Conservation (phyloP, 2,888 invertebrate species). For the Mystacides longicornis region DNA sequence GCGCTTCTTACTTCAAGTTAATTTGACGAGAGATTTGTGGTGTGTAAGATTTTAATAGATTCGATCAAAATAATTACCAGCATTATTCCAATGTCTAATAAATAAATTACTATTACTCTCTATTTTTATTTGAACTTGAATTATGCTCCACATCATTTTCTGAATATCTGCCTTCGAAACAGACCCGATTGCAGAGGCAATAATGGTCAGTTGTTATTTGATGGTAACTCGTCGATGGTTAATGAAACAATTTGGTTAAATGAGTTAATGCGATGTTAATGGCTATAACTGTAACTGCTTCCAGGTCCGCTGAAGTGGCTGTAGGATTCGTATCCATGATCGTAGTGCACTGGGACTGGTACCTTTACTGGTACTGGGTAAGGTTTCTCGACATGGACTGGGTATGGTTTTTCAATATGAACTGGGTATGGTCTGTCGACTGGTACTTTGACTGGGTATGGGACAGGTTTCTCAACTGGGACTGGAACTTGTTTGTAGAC, state of each 20-base stretch:
- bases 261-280: too few relatives aligned
- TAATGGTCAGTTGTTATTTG: too few relatives aligned
- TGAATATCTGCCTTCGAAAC: too few relatives aligned
- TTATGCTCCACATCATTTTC: too few relatives aligned
- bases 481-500: constrained; percentile 60
- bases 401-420: constrained; percentile 43
- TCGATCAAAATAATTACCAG: too few relatives aligned
- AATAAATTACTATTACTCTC: too few relatives aligned
- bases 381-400: constrained; percentile 47
- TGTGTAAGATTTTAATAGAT: too few relatives aligned
- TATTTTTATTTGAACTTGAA: too few relatives aligned
- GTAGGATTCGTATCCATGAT: constrained; percentile 27
- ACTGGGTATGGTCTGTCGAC: constrained; percentile 60
- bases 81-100: too few relatives aligned
- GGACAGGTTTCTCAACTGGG: constrained; percentile 52
- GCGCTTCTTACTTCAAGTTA: too few relatives aligned
- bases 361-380: constrained; percentile 50
- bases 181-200: too few relatives aligned
- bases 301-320: constrained; percentile 20
- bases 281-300: constrained; percentile 20
- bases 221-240: constrained; percentile 8
- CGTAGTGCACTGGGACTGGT: constrained; percentile 43
- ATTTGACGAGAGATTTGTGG: too few relatives aligned
- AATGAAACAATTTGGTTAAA: constrained; percentile 13
- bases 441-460: constrained; percentile 59